Conservation (phyloP, 2,113 vertebrate genomes). For the Gallinago jamesoni region DNA sequence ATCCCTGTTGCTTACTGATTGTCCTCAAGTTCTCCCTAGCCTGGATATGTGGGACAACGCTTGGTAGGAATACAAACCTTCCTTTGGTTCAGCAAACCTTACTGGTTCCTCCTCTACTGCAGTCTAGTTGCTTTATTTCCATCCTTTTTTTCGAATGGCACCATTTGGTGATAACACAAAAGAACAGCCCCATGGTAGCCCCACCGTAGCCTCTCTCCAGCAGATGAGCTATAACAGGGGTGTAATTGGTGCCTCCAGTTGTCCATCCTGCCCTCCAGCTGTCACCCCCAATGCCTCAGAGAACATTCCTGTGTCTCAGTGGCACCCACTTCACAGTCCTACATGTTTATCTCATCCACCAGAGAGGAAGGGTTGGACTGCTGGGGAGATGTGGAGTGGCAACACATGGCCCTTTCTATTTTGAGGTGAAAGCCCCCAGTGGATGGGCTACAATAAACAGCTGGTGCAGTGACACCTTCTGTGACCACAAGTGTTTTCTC, state of each 20-base stretch:
- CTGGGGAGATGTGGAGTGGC: not conserved
- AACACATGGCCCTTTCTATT: not conserved
- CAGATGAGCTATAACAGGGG: not conserved
- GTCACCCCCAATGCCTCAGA: not conserved
- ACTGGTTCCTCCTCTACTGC: not conserved
- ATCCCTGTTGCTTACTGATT: not conserved
- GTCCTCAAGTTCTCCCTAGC: not conserved
- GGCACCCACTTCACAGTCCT: not conserved
- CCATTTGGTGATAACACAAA: not conserved
- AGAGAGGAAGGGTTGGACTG: not conserved
- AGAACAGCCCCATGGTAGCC: not conserved
- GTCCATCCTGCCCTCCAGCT: not conserved
- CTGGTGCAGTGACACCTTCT: not conserved
- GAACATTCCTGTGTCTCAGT: not conserved
- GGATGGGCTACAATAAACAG: not conserved
- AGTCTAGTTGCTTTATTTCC: not conserved
- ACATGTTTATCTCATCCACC: not conserved
- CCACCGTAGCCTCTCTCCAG: rapidly evolving
- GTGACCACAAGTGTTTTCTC: not conserved
- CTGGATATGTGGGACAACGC: not conserved
- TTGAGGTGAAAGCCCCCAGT: not conserved
- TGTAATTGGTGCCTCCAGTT: not conserved
- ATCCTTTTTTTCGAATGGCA: not conserved
- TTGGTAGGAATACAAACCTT: not conserved
- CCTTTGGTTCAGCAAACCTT: not conserved